A percentile compares a stretch with the other conserved stretches of the same genome.
phyloP scores from a whole-genome alignment of 2,113 vertebrate species.

The Etia nguti region DNA sequence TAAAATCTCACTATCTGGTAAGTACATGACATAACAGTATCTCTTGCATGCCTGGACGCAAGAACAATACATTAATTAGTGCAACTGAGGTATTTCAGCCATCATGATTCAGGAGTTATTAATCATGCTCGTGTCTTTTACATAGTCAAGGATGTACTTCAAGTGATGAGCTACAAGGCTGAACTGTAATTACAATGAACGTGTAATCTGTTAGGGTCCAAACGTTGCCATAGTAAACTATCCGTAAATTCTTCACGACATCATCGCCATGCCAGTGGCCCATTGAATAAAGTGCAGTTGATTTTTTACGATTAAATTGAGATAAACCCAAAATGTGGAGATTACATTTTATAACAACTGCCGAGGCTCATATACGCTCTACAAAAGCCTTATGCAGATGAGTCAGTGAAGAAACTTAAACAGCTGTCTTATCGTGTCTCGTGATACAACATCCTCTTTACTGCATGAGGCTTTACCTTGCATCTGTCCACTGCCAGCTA shows the following conservation, averaged over 20 bases:
- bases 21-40: neutral
- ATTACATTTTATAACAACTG: neutral
- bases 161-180: neutral
- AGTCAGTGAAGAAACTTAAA: neutral
- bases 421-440: neutral
- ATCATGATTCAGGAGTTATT: neutral
- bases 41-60: neutral
- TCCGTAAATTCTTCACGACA: neutral
- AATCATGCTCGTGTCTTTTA: neutral
- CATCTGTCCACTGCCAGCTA: neutral
- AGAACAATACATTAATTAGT: neutral
- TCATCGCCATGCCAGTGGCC: neutral
- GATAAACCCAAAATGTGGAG: neutral
- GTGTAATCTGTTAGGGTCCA: neutral
- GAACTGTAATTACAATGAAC: neutral
- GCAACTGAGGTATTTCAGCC: neutral
- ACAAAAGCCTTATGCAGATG: neutral
- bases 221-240: neutral
- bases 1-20: neutral
- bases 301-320: neutral
- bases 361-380: rapidly evolving
- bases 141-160: neutral
- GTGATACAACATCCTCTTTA: neutral
- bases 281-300: neutral
- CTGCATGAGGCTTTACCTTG: neutral